A percentile compares a stretch with the other conserved stretches of the same genome.
Conservation (phyloP, 2,888 invertebrate species). For the Zhengitettix transpicula region DNA sequence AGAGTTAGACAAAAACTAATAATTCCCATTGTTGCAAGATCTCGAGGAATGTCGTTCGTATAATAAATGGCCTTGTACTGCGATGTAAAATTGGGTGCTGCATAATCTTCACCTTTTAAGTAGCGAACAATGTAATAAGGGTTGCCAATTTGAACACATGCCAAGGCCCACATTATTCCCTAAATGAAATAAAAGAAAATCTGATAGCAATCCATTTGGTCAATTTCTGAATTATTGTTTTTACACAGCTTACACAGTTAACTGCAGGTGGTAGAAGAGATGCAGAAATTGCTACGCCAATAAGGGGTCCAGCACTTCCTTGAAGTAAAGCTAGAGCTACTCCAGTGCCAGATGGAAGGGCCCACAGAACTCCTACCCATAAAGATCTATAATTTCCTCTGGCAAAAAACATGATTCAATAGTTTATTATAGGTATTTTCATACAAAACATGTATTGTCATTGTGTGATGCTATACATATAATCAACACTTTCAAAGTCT, state of each 20-base stretch:
- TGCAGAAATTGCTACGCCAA: slow-evolving; percentile 81
- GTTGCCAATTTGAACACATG: slow-evolving; percentile 53
- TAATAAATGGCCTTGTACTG: slow-evolving; percentile 26
- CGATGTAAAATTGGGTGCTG: slow-evolving; percentile 30
- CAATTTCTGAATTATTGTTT: not conserved
- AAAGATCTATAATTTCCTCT: slow-evolving; percentile 54
- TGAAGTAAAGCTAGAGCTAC: slow-evolving; percentile 73
- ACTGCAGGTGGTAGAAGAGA: slow-evolving; percentile 72
- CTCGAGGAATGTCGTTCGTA: slow-evolving; percentile 55
- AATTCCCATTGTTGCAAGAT: slow-evolving; percentile 61
- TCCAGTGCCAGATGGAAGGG: slow-evolving; percentile 57
- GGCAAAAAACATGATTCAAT: slow-evolving; percentile 7
- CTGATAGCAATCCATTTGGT: not conserved
- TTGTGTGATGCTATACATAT: slow-evolving; percentile 6
- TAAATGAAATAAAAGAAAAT: slow-evolving; percentile 18
- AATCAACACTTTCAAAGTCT: too few relatives aligned
- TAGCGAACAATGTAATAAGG: slow-evolving; percentile 52
- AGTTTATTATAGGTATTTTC: not conserved
- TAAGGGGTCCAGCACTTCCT: slow-evolving; percentile 68
- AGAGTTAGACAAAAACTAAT: slow-evolving; percentile 64
- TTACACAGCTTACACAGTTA: slow-evolving; percentile 49
- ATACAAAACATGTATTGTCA: not conserved
- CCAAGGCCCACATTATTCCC: slow-evolving; percentile 58
- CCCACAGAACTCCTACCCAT: slow-evolving; percentile 63
- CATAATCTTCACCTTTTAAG: slow-evolving; percentile 45